Percentiles rank a stretch among this genome's conserved stretches.
phyloP scores from a whole-genome alignment of 1,140 invertebrate species.

The Drosophila arawakana region DNA sequence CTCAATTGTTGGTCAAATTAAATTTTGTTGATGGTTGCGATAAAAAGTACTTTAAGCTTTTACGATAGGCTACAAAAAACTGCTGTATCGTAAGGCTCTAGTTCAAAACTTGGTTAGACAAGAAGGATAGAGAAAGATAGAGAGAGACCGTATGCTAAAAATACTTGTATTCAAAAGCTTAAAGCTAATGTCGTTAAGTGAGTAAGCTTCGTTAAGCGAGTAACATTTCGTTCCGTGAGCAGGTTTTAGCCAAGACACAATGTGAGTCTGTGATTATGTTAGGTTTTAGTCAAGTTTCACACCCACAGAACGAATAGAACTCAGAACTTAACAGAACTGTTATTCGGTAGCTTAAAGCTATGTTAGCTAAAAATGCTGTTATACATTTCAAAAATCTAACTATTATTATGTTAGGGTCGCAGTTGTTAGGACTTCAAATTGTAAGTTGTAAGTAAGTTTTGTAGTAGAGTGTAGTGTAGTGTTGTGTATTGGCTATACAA shows the following conservation, averaged over 20 bases:
- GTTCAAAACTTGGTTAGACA: constrained; percentile 39
- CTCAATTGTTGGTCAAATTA: constrained; percentile 26
- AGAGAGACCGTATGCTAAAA: constrained; percentile 47
- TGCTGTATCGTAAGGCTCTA: constrained; percentile 33
- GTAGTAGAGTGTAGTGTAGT: constrained; percentile 30
- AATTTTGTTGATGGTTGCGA: constrained; percentile 36
- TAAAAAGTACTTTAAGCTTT: constrained; percentile 47
- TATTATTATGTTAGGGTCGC: constrained; percentile 50
- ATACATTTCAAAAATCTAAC: constrained; percentile 46
- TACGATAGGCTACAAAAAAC: constrained; percentile 50
- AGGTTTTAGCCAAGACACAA: constrained; percentile 38
- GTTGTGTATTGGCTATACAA: constrained; percentile 88
- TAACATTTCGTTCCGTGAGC: constrained; percentile 22
- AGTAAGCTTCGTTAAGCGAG: constrained; percentile 36
- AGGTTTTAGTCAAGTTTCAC: background rate
- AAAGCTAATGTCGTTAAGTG: constrained; percentile 44
- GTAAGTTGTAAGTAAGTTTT: constrained; percentile 15
- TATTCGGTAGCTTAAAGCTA: constrained; percentile 46
- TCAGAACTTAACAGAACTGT: constrained; percentile 21
- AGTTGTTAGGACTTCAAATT: constrained; percentile 64
- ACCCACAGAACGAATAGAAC: constrained; percentile 24
- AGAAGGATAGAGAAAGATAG: constrained; percentile 17
- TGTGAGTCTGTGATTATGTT: background rate
- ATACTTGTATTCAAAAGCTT: constrained; percentile 41
- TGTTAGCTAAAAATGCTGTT: constrained; percentile 68